Evolutionary conservation across 30 jellyfish, hydroid and myxozoan species (phyloP).

Genomic region (Hydractinia symbiolongicarpus): DNA sequence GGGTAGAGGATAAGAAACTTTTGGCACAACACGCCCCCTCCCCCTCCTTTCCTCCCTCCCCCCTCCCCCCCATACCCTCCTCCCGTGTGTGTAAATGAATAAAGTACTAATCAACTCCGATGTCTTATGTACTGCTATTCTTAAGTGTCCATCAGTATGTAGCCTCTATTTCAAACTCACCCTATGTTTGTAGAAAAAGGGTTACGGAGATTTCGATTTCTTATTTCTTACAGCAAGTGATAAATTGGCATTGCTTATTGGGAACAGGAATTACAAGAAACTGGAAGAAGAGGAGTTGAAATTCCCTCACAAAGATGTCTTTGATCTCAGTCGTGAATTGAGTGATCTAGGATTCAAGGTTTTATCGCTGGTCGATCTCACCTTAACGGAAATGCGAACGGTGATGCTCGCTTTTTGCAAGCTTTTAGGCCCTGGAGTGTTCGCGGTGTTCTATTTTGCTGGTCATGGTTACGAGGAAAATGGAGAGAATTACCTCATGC

Average conservation of each 20-base stretch:
- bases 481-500: slow-evolving; percentile 79
- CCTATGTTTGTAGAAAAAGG: too few species aligned
- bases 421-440: slow-evolving; percentile 82
- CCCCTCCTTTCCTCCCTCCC: too few species aligned
- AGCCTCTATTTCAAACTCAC: not conserved
- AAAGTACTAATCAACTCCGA: not conserved
- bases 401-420: slow-evolving; percentile 74
- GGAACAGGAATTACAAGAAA: slow-evolving; percentile 47
- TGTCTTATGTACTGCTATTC: not conserved
- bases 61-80: not conserved
- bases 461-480: slow-evolving; percentile 95
- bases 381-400: slow-evolving; percentile 72
- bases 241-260: slow-evolving; percentile 81
- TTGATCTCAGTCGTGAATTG: slow-evolving; percentile 47
- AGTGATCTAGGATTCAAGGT: slow-evolving; percentile 68
- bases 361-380: slow-evolving; percentile 51
- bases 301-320: slow-evolving; percentile 57
- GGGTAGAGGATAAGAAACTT: too few species aligned
- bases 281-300: slow-evolving; percentile 23
- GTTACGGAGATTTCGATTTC: not conserved
- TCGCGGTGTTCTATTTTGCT: slow-evolving; percentile 81
- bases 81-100: not conserved
- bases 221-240: slow-evolving; percentile 49
- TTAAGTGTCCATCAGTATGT: not conserved
- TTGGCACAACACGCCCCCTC: too few species aligned